Evolutionary conservation across 2,797 vertebrate genomes (phyloP).

Genomic region (Manis pentadactyla): DNA sequence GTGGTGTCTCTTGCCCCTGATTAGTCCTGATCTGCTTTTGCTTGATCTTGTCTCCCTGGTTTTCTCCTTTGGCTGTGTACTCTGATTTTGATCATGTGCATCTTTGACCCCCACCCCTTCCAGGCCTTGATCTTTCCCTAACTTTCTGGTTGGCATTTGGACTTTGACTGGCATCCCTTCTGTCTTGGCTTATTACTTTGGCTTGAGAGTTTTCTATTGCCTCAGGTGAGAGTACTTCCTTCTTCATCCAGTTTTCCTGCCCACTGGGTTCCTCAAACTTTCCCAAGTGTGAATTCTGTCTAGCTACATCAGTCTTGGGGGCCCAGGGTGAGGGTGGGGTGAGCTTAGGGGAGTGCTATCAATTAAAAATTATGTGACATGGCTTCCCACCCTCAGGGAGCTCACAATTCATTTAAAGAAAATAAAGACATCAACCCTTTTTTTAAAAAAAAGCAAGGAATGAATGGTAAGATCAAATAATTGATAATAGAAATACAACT

Average conservation of each 20-base stretch:
- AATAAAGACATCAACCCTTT: background rate
- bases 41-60: background rate
- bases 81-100: slow-evolving; percentile 23
- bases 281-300: background rate
- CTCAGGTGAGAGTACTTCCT: background rate
- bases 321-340: background rate
- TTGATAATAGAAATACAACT: background rate
- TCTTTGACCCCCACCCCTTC: background rate
- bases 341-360: background rate
- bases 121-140: background rate
- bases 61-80: background rate
- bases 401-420: background rate
- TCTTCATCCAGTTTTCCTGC: background rate
- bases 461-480: background rate
- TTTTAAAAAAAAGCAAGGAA: background rate
- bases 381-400: background rate
- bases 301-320: background rate
- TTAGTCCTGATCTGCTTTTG: slow-evolving; percentile 28
- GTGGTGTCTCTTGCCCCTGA: background rate
- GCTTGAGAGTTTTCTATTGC: background rate
- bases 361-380: background rate
- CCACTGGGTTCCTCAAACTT: background rate
- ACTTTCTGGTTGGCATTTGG: background rate
- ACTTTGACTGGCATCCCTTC: background rate
- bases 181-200: background rate